Base-by-base conservation (phyloP, 2,113 vertebrate genomes). In the Tachysurus fulvidraco region DNA sequence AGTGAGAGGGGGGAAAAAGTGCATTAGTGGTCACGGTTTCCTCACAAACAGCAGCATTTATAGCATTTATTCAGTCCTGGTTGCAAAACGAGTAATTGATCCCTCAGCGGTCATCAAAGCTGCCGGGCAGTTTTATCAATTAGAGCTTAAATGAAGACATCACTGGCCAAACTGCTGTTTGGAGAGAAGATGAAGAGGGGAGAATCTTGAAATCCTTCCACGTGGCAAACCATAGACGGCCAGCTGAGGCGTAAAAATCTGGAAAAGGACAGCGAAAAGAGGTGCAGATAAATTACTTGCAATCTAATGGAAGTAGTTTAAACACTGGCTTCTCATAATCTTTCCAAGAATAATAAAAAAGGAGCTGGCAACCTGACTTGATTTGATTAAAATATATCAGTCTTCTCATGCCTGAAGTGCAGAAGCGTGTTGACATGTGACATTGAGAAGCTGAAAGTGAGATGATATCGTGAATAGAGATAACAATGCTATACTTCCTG, bases 11-110 rank as follows among this genome's bases (percentile, higher is more conserved):
- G n/a, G 79, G 62, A 77, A 78, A 67, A 88, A 88, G 64, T 16
- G 60, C 21, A 89, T 85, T 79, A 88, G 76, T 41, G 79, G 59
- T 74, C 67, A 62, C 54, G 76, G 36, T 85, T 36, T 54, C 74
- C 88, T 85, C 71, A 83, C 85, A 81, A 89, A 86, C 46, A 79
- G 14, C 81, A 52, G 80, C 85, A 90, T 92, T 88, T 91, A 89
- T 89, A 25, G 87, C 86, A 81, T 85, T 91, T 89, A 52, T 88
- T 91, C 36, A 44, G 87, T 88, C 89, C 88, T 88, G 88, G 90
- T 85, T 91, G 90, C 88, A 91, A 90, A 90, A 92, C 90, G 89
- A 46, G 88, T 89, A 92, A 94, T 86, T 14, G 91, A 93, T 94
- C 92, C 89, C 62, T 55, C 13, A 77, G 90, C 92, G 94, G 91